A percentile compares a stretch with the other conserved stretches of the same genome.
Conservation (phyloP, 2,888 invertebrate species). For the Drosophila suboccidentalis region DNA sequence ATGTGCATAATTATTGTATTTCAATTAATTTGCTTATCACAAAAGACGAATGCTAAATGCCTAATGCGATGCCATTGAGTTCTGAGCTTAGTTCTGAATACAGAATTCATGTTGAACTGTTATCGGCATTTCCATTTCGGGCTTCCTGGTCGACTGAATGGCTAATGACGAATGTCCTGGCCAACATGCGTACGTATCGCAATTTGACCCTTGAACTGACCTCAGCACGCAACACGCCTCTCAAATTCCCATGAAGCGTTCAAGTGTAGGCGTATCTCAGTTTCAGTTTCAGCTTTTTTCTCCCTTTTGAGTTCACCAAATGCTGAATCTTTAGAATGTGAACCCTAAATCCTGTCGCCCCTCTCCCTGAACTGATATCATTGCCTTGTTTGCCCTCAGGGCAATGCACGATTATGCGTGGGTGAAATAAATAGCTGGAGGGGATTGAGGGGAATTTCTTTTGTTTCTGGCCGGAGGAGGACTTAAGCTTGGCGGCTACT, state of each 20-base stretch:
- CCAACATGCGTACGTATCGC: slow-evolving; percentile 36
- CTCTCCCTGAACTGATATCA: slow-evolving; percentile 5
- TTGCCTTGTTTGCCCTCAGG: slow-evolving; percentile 22
- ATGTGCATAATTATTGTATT: slow-evolving; percentile 61
- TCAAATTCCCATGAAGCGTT: slow-evolving; percentile 26
- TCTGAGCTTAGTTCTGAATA: not conserved
- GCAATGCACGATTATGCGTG: slow-evolving; percentile 43
- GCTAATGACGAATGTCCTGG: slow-evolving; percentile 58
- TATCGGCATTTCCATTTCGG: slow-evolving; percentile 49
- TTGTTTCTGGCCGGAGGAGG: slow-evolving; percentile 47
- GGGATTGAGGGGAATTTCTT: slow-evolving; percentile 33
- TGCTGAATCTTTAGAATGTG: slow-evolving; percentile 59
- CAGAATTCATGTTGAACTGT: slow-evolving; percentile 15
- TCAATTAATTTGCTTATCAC: slow-evolving; percentile 55
- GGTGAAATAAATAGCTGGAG: slow-evolving; percentile 2
- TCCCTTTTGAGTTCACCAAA: slow-evolving; percentile 12
- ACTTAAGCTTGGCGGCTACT: slow-evolving; percentile 19
- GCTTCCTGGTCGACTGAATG: slow-evolving; percentile 27
- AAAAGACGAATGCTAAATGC: slow-evolving; percentile 36
- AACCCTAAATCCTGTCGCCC: slow-evolving; percentile 12
- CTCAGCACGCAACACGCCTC: slow-evolving; percentile 48
- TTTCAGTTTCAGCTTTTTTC: not conserved
- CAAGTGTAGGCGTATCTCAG: slow-evolving; percentile 45
- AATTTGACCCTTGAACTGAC: slow-evolving; percentile 48
- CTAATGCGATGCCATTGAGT: slow-evolving; percentile 28